These are phyloP conservation scores for Lepus americanus DNA, from an alignment of 2,113 vertebrate genomes.

Conservation along the genomic window DNA sequence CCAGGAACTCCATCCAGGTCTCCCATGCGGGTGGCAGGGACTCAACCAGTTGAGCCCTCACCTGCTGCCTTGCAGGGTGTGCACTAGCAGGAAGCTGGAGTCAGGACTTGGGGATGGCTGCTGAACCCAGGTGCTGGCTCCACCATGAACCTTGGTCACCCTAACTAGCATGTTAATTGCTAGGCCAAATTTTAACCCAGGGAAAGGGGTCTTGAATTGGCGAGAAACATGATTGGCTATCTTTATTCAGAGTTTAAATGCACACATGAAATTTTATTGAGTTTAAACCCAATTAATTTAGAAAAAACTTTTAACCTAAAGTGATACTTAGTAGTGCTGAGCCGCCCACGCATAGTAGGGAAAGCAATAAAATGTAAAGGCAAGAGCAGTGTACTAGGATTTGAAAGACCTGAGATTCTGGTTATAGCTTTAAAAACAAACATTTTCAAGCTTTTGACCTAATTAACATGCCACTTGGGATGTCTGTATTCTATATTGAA, in stretches of 20 bases:
- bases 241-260: conserved; percentile 9
- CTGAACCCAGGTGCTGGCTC: no score
- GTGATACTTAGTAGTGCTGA: background rate
- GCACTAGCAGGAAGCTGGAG: no score
- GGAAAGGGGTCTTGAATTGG: background rate
- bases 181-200: no score
- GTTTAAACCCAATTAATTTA: background rate
- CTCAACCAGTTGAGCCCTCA: no score
- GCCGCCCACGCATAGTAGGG: background rate
- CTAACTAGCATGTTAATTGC: no score
- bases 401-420: conserved; percentile 25
- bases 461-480: no score
- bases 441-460: background rate
- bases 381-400: background rate
- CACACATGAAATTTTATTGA: background rate
- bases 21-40: no score
- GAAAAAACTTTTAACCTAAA: conserved; percentile 22
- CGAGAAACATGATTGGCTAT: background rate
- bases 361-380: background rate
- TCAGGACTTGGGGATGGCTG: no score
- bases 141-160: no score
- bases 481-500: no score
- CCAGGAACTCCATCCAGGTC: no score
- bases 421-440: background rate
- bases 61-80: no score